Conservation (phyloP, 2,797 vertebrate genomes). For the Sebastes hubbsi region DNA sequence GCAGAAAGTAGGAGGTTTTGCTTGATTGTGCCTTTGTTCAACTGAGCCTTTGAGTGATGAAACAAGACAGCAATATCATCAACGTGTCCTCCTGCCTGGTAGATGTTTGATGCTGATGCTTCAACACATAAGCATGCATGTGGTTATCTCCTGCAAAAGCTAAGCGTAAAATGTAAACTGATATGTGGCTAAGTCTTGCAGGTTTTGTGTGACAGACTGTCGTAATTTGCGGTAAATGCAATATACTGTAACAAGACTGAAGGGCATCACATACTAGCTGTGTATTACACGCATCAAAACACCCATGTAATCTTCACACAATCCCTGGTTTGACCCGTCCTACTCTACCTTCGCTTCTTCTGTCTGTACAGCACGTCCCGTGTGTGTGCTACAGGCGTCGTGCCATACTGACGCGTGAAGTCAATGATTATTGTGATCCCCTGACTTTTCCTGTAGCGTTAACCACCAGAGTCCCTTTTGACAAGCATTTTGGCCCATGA, state of each 20-base stretch:
- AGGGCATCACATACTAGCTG: neutral
- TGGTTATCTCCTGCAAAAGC: neutral
- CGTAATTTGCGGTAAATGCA: neutral
- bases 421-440: neutral
- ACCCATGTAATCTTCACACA: neutral
- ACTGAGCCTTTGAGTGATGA: constrained; percentile 3
- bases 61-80: neutral
- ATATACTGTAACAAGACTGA: neutral
- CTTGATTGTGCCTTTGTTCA: constrained; percentile 25
- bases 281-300: neutral
- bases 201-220: neutral
- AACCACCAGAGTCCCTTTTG: neutral
- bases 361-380: no score
- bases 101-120: neutral
- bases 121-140: neutral
- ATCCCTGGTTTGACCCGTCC: neutral
- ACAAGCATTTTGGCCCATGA: neutral
- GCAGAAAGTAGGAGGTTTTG: constrained; percentile 3
- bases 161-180: neutral
- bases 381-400: no score
- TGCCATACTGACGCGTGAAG: neutral
- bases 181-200: neutral
- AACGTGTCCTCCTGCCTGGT: neutral
- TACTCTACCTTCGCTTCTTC: neutral
- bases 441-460: neutral